These are phyloP conservation scores for Spodoptera litura DNA, from an alignment of 1,140 invertebrate genomes.

Conservation along the genomic window DNA sequence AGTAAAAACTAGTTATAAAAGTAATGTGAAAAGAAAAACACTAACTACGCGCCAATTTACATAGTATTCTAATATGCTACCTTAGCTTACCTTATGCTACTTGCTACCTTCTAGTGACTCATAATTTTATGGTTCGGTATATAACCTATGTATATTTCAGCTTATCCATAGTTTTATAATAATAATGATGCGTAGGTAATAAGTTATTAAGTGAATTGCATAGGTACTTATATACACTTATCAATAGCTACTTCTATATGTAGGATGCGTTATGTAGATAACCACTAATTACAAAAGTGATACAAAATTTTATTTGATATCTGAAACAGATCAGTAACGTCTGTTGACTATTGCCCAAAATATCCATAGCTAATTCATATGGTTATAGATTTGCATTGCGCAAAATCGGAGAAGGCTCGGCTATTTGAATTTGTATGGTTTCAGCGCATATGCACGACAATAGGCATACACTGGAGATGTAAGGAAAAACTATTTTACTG, in stretches of 20 bases:
- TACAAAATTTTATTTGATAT: too few relatives aligned
- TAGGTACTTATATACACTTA: too few relatives aligned
- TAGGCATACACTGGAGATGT: not conserved
- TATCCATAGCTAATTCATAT: too few relatives aligned
- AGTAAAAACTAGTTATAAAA: not conserved
- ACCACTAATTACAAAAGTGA: too few relatives aligned
- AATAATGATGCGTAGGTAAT: not conserved
- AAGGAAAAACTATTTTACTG: not conserved
- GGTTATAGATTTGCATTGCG: too few relatives aligned
- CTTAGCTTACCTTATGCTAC: too few relatives aligned
- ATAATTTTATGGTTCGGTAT: not conserved
- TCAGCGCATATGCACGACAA: not conserved
- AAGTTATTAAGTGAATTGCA: too few relatives aligned
- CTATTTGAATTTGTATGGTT: slow-evolving; percentile 10
- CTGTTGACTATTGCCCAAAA: too few relatives aligned
- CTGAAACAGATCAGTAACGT: too few relatives aligned
- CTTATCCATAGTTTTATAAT: not conserved
- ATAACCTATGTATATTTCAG: not conserved
- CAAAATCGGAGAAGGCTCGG: not conserved
- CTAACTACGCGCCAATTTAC: not conserved
- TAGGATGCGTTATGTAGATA: too few relatives aligned
- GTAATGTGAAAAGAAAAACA: not conserved
- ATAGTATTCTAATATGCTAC: not conserved
- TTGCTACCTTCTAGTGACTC: slow-evolving; percentile 4
- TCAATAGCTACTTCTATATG: too few relatives aligned